Percentiles rank a stretch among this genome's conserved stretches.
These are phyloP conservation scores for Diglossa brunneiventris DNA, from an alignment of 2,113 vertebrate species.

Conservation along the genomic window DNA sequence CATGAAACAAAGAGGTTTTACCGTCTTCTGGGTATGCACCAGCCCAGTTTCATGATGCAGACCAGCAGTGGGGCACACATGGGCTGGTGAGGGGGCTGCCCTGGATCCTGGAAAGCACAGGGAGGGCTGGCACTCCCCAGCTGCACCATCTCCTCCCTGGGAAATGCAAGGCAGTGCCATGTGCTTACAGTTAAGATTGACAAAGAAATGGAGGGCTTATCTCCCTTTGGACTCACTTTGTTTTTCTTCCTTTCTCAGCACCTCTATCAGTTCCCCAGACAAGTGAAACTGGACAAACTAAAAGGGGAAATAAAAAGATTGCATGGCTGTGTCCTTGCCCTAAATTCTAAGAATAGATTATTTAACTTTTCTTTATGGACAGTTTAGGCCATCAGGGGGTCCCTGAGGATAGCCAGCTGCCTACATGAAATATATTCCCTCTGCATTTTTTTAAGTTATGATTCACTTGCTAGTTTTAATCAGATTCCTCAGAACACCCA, in stretches of 20 bases:
- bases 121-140: accelerated
- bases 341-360: neutral
- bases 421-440: neutral
- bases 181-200: neutral
- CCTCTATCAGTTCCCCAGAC: neutral
- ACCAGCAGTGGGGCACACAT: neutral
- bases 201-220: neutral
- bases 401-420: neutral
- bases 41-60: accelerated
- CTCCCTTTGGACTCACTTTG: neutral
- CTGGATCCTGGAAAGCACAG: neutral
- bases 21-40: neutral
- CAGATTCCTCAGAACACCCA: neutral
- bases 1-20: neutral
- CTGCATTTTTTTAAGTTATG: neutral
- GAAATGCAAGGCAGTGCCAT: accelerated
- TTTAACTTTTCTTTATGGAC: neutral
- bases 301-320: neutral
- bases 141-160: neutral
- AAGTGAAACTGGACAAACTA: neutral
- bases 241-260: neutral
- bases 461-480: neutral
- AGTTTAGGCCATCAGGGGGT: neutral
- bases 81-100: neutral
- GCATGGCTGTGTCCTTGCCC: neutral